These are phyloP conservation scores for Stegodyphus mimosarum DNA, from an alignment of 1,140 invertebrate species.

Conservation along the genomic window DNA sequence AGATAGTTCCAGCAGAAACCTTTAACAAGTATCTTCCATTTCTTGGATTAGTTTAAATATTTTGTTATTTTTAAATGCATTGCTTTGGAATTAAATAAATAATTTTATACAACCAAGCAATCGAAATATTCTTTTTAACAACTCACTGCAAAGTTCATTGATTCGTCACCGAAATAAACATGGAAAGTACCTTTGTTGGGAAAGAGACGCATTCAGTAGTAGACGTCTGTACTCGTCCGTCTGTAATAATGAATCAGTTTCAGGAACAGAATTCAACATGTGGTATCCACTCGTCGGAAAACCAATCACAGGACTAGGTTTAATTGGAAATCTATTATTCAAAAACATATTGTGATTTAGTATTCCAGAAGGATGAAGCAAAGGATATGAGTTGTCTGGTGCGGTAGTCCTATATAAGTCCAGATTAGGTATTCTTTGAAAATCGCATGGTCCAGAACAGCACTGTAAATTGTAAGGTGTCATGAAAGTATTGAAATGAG, in stretches of 20 bases:
- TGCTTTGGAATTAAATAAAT: too few relatives aligned
- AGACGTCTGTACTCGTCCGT: conserved; percentile 38
- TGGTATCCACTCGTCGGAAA: conserved; percentile 22
- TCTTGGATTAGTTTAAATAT: too few relatives aligned
- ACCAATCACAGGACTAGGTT: conserved; percentile 50
- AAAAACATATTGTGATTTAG: background rate
- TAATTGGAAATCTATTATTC: conserved; percentile 30
- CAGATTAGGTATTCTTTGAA: background rate
- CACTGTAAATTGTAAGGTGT: background rate
- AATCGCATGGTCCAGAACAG: background rate
- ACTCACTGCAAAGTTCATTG: too few relatives aligned
- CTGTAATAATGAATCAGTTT: conserved; percentile 9
- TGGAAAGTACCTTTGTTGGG: conserved; percentile 36
- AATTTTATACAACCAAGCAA: too few relatives aligned
- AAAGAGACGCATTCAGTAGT: conserved; percentile 10
- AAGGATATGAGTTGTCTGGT: background rate
- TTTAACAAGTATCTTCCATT: too few relatives aligned
- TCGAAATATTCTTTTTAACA: too few relatives aligned
- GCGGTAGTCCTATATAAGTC: background rate
- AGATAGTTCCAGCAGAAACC: too few relatives aligned
- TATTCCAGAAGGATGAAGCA: background rate
- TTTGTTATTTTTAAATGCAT: too few relatives aligned
- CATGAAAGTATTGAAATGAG: background rate
- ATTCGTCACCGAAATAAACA: conserved; percentile 11
- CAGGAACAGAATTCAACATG: conserved; percentile 11